Evolutionary conservation across 1,140 invertebrate species (phyloP), one percentile per base, ranked within the genome.

Genomic region (Venturia canescens): DNA sequence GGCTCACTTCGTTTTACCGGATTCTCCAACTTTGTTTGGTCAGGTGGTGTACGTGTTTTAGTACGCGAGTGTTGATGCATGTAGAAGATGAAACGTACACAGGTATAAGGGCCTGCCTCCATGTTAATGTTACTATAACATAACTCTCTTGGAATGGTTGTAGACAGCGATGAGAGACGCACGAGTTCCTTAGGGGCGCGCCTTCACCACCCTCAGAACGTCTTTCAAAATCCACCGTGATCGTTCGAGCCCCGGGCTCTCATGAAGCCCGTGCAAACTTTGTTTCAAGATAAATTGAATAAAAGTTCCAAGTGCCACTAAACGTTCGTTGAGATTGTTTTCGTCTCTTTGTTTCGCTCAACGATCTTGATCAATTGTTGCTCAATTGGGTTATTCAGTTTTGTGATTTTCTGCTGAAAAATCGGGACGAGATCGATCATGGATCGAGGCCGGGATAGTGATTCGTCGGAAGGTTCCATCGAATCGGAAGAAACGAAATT

Each of bases 1-100:
- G 83, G 88, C 86, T 88, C 87, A 89, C 89, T 90, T 90, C 87
- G 87, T 86, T 88, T 86, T 88, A 84, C 72, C 53, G 16, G 50
- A 71, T 84, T 83, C 75, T n/a, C 31, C 66, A 70, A 80, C 81
- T 81, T 80, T 70, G 81, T 81, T 85, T 82, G 81, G 82, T 84
- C 69, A 78, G 31, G 48, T 83, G 82, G 57, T 60, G n/a, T 34
- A 29, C 23, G 11, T 48, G 11, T 48, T 80, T 84, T 78, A 34
- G 18, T 44, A 50, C 48, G 57, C 23, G 18, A 21, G 57, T 60
- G 18, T 60, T 60, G 7, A 9, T 21, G 5, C 21, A 23, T 66
- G 11, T 66, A 9, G n/a, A n/a, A n/a, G n/a, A n/a, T n/a, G n/a
- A n/a, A n/a, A n/a, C n/a, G n/a, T n/a, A n/a, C n/a, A n/a, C n/a